Evolutionary conservation across 2,888 invertebrate genomes (phyloP).

Genomic region (Xylota sylvarum): DNA sequence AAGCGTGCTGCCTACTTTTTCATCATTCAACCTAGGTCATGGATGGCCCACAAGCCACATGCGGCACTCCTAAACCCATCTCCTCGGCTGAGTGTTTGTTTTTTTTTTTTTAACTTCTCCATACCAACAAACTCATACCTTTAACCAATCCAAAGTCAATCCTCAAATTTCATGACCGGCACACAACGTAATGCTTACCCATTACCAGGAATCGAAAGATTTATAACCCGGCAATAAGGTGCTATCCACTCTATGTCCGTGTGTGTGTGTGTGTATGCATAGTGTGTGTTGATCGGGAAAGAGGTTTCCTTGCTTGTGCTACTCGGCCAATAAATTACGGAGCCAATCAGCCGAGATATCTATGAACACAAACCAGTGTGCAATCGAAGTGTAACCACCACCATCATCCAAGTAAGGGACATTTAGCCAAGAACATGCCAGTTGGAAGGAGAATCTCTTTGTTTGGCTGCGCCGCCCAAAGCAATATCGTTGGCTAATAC

Average conservation of each 20-base stretch:
- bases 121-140: slow-evolving; percentile 17
- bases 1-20: slow-evolving; percentile 31
- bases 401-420: slow-evolving; percentile 27
- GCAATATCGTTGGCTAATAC: slow-evolving; percentile 65
- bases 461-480: slow-evolving; percentile 19
- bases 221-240: slow-evolving; percentile 75
- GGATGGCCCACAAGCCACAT: slow-evolving; percentile 42
- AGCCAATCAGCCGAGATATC: slow-evolving; percentile 74
- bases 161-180: slow-evolving; percentile 67
- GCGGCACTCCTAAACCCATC: slow-evolving; percentile 8
- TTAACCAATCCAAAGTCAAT: slow-evolving; percentile 57
- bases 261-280: neutral
- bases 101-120: neutral
- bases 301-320: slow-evolving; percentile 53
- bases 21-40: slow-evolving; percentile 20
- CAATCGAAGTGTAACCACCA: slow-evolving; percentile 63
- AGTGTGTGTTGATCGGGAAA: slow-evolving; percentile 40
- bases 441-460: slow-evolving; percentile 53
- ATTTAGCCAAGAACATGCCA: slow-evolving; percentile 44
- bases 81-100: neutral
- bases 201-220: slow-evolving; percentile 67
- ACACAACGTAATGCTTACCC: slow-evolving; percentile 67
- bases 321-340: slow-evolving; percentile 66
- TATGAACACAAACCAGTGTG: slow-evolving; percentile 65
- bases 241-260: slow-evolving; percentile 8